phyloP scores from a whole-genome alignment of 1,140 invertebrate genomes.

The Drosophila tsacasi region DNA sequence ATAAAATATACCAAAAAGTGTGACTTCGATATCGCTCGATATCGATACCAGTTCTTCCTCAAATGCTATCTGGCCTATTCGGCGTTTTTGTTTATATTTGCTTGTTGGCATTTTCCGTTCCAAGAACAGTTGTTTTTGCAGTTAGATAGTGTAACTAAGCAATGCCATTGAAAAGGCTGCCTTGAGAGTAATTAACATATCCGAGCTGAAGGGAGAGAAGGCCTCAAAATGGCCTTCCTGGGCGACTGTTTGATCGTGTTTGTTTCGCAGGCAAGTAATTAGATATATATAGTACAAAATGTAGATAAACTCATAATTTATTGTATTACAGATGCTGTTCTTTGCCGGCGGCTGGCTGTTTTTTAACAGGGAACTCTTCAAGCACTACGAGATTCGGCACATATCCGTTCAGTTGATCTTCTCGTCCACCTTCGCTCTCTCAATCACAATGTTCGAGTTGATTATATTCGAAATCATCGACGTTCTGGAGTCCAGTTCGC shows the following conservation, averaged over 20 bases:
- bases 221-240: slow-evolving; percentile 87
- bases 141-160: slow-evolving; percentile 25
- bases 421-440: slow-evolving; percentile 97
- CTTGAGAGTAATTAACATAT: slow-evolving; percentile 29
- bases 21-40: background rate
- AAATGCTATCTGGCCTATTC: slow-evolving; percentile 21
- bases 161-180: slow-evolving; percentile 47
- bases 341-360: slow-evolving; percentile 99
- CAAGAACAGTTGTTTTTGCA: slow-evolving; percentile 10
- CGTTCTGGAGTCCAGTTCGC: slow-evolving; percentile 95
- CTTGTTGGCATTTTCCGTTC: slow-evolving; percentile 53
- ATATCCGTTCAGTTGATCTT: slow-evolving; percentile 97
- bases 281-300: background rate
- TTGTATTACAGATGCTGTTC: slow-evolving; percentile 91
- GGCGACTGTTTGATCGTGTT: slow-evolving; percentile 90
- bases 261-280: slow-evolving; percentile 88
- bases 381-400: slow-evolving; percentile 99
- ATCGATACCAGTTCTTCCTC: background rate
- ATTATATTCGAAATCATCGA: slow-evolving; percentile 99
- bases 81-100: slow-evolving; percentile 60
- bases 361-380: slow-evolving; percentile 98
- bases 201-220: slow-evolving; percentile 22
- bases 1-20: background rate
- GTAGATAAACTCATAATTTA: background rate
- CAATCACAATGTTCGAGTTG: slow-evolving; percentile 99